A percentile compares a stretch with the other conserved stretches of the same genome.
These are phyloP conservation scores for Zaprionus vittiger DNA, from an alignment of 1,140 invertebrate species.

Conservation along the genomic window DNA sequence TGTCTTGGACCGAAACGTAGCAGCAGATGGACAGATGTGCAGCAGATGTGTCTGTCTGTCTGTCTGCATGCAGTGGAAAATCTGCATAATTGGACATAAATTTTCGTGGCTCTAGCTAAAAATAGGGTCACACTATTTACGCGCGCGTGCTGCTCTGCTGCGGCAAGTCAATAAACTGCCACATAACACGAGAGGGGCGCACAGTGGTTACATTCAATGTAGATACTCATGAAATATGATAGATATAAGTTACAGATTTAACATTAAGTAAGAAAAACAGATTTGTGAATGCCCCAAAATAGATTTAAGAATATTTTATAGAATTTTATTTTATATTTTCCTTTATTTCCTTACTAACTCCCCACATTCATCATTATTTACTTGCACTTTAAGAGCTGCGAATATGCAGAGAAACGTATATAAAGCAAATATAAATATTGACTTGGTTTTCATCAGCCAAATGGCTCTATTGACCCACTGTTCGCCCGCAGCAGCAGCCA, in stretches of 20 bases:
- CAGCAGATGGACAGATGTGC: conserved; percentile 52
- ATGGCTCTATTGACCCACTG: conserved; percentile 33
- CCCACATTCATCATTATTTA: not conserved
- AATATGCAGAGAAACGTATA: not conserved
- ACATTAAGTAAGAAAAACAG: not conserved
- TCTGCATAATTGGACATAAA: conserved; percentile 79
- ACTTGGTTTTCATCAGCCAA: not conserved
- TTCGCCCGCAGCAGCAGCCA: conserved; percentile 17
- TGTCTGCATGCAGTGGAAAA: conserved; percentile 39
- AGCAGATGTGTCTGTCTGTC: conserved; percentile 60
- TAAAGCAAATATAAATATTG: conserved; percentile 1
- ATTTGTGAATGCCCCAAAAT: too few relatives aligned
- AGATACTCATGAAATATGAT: not conserved
- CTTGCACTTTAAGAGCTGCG: not conserved
- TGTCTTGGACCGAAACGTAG: not conserved
- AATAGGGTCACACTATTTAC: conserved; percentile 73
- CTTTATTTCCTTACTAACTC: not conserved
- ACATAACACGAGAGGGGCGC: conserved; percentile 23
- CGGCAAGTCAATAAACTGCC: conserved; percentile 78
- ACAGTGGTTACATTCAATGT: conserved; percentile 21
- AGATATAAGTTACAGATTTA: not conserved
- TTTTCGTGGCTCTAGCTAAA: conserved; percentile 68
- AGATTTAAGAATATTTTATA: not conserved
- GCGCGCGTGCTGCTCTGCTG: conserved; percentile 37
- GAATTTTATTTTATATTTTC: not conserved